Base-by-base conservation (phyloP, 1,140 invertebrate species). In the Melipona quadrifasciata region DNA sequence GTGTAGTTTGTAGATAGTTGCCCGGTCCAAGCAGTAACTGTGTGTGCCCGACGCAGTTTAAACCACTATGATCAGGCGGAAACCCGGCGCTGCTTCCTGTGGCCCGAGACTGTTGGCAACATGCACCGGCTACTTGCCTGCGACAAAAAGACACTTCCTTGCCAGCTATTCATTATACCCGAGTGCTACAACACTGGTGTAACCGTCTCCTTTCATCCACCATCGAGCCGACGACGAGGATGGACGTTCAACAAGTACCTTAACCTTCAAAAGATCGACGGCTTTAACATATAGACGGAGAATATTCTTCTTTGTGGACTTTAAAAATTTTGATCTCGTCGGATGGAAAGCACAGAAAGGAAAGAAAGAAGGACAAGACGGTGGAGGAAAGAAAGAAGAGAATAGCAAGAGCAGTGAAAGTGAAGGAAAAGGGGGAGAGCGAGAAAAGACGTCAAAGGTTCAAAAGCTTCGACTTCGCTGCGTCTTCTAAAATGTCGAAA, bases 121-220 rank as follows among this genome's bases (percentile, higher is more conserved):
- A 51, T 27, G 17, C 57, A 27, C 57, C 39, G 34, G 39, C 58
- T 58, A 64, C 74, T 77, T 47, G 57, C n/a, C 58, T 4, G n/a
- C 57, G 58, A 65, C 58, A 77, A 77, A 77, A 77, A 77, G 57
- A 27, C 57, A 64, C 51, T 77, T 65, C 74, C 74, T 77, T 51
- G 57, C 39, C 39, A 51, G 16, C 57, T 58, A 47, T 77, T 64
- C 74, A 64, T 77, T 77, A 47, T 64, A 31, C 31, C 74, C 14
- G 10, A 39, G 24, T 21, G 39, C 19, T 55, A 6, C 5, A 24
- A n/a, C 31, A 11, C 55, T 14, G 34, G 47, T 1, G 24, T 19
- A 14, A 47, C 39, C 39, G 39, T 47, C 39, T 34, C 57, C 34
- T 47, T 19, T 27, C 19, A 2, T 16, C 19, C 11, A 21, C n/a